These are phyloP conservation scores for Nyctibius bracteatus DNA, from an alignment of 2,113 vertebrate genomes.

Conservation along the genomic window DNA sequence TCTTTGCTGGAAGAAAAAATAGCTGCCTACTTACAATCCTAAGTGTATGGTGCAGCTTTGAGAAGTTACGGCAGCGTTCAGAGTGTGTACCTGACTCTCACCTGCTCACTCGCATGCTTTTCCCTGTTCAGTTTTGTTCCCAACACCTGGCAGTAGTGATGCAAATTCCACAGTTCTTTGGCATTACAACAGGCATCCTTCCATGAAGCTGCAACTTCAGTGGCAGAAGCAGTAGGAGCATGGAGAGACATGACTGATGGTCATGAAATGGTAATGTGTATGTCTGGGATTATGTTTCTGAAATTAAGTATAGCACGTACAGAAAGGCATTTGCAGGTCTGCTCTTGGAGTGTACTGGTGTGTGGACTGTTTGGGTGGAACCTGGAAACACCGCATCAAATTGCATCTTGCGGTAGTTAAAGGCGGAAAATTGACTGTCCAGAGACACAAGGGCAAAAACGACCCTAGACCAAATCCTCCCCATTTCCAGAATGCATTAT, in stretches of 20 bases:
- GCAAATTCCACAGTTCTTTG: background rate
- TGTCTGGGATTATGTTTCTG: background rate
- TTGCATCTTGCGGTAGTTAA: background rate
- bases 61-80: background rate
- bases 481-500: background rate
- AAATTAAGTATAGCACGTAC: fast-evolving
- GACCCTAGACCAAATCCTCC: background rate
- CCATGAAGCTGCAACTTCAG: background rate
- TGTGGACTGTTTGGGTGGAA: background rate
- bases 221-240: background rate
- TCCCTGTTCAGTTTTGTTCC: background rate
- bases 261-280: background rate
- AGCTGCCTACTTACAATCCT: background rate
- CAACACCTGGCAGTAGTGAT: background rate
- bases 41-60: background rate
- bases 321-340: background rate
- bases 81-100: background rate
- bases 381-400: background rate
- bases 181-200: background rate
- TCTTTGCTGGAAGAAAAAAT: background rate
- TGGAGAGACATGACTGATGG: background rate
- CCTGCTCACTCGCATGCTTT: background rate
- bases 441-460: background rate
- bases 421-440: background rate
- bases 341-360: background rate